A percentile compares a stretch with the other conserved stretches of the same genome.
phyloP scores from a whole-genome alignment of 1,140 invertebrate species.

The Drosophila ironensis region DNA sequence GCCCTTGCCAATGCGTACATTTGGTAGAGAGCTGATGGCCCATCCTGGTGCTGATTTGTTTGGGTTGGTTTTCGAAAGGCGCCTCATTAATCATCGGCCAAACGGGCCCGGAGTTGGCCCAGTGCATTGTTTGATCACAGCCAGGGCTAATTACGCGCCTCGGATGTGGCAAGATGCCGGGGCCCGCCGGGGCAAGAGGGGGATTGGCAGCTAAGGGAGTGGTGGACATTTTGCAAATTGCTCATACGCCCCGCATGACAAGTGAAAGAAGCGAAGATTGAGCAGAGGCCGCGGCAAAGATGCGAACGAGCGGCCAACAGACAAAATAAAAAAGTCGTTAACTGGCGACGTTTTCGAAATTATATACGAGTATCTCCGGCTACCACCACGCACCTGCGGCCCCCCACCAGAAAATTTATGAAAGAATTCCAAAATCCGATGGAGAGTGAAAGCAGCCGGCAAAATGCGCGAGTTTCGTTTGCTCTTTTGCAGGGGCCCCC shows the following conservation, averaged over 20 bases:
- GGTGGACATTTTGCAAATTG: constrained; percentile 42
- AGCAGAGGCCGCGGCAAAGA: background rate
- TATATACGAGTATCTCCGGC: constrained; percentile 1
- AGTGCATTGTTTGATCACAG: constrained; percentile 25
- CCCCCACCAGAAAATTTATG: constrained; percentile 23
- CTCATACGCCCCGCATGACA: constrained; percentile 49
- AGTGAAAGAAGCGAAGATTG: constrained; percentile 8
- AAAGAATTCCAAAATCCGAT: constrained; percentile 59
- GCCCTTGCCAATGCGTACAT: too few species aligned
- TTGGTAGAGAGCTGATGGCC: background rate
- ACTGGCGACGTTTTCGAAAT: constrained; percentile 35
- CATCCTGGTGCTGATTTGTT: constrained; percentile 19
- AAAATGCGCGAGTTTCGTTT: constrained; percentile 59
- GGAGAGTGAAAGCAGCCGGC: constrained; percentile 67
- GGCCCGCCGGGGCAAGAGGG: background rate
- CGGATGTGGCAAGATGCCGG: background rate
- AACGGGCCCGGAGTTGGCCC: background rate
- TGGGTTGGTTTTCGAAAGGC: constrained; percentile 10
- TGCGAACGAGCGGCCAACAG: background rate
- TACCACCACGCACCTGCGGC: background rate
- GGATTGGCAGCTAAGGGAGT: background rate
- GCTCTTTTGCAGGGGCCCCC: constrained; percentile 19
- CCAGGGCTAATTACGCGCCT: constrained; percentile 54
- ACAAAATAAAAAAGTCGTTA: constrained; percentile 31
- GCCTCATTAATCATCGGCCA: constrained; percentile 23